Evolutionary conservation across 2,113 vertebrate genomes (phyloP), one percentile per base, ranked within the genome.

Genomic region (Donacobius atricapilla): DNA sequence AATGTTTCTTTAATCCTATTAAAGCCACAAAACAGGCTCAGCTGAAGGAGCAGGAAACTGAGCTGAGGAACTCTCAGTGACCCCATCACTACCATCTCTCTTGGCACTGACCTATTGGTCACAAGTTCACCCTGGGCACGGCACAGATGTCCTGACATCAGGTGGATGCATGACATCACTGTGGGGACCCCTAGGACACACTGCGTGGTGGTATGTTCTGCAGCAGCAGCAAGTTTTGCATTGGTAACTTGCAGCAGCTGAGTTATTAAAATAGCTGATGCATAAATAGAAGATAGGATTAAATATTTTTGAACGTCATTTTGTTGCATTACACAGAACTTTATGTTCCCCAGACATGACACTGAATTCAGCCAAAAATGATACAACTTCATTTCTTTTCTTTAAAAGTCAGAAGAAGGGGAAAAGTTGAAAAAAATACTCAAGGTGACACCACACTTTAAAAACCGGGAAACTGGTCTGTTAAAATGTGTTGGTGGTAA

Each of bases 1-100:
- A 97, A 96, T 97, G 93, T 96, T 97, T 97, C 93, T 90, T 89
- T 98, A 98, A 97, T 97, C 92, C 77, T 37, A 87, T 86, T 88
- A 95, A 96, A 97, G 82, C 83, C 90, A 92, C 93, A 93, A 96
- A 97, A 97, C 89, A 97, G 86, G 93, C 53, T 63, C 77, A 94
- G 93, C 84, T 90, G 92, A 96, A 95, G 72, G 93, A 94, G 91
- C 27, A 97, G 92, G 94, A 97, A 97, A 93, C 84, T 68, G 92
- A 96, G 83, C 94, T 96, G 27, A 77, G 83, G 92, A 96, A 95
- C 94, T 95, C 89, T 77, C 45, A 19, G 44, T 92, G 96, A 97
- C 86, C 94, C 87, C 31, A 33, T 35, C 48, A 21, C 35, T 56
- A 13, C 37, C 84, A 90, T 86, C 92, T 53, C 87, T 94, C 57